Evolutionary conservation across 2,797 vertebrate species (phyloP), one percentile per base, ranked within the genome.

Genomic region (Gallirallus australis): DNA sequence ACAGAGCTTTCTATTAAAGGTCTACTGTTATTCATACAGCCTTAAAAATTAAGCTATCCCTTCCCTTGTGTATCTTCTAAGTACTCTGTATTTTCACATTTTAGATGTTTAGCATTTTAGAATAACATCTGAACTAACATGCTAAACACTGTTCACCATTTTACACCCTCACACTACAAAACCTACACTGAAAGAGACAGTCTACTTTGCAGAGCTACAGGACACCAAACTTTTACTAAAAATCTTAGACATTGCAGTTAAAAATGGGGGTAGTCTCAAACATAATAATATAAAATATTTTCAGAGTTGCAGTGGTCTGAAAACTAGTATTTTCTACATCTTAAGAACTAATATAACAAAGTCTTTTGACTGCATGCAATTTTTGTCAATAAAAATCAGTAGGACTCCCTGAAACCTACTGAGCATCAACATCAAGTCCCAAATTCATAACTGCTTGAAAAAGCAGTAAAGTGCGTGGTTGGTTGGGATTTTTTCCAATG

Each of bases 401-500:
- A 56, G 37, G 37, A 54, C 14, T 81, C 47, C 17, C 48, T 54
- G 33, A 82, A 68, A 89, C 6, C 12, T 42, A 69, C 12, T 33
- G 42, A 19, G 42, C 19, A 45, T 45, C 42, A 45, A 45, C 42
- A 45, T 45, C 24, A 57, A 60, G 31, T 31, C 53, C 24, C 64
- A 77, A 31, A 40, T 69, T 11, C 19, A 17, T 30, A 75, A 86
- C 23, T 30, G 12, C 23, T 63, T 48, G 27, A 40, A 77, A 86
- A 86, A 86, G 35, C 31, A 77, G 30, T 28, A 65, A 61, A 0
- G 0, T 17, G 12, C 6, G 3, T 6, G 9, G 23, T 3, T 9
- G 45, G 17, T 27, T 52, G n/a, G n/a, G 33, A 7, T 37, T 17
- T 13, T 53, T 53, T 53, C 28, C 52, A 53, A 28, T 56, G 24